Conservation (phyloP, 2,888 invertebrate genomes). For the Acanthopleura granulata region DNA sequence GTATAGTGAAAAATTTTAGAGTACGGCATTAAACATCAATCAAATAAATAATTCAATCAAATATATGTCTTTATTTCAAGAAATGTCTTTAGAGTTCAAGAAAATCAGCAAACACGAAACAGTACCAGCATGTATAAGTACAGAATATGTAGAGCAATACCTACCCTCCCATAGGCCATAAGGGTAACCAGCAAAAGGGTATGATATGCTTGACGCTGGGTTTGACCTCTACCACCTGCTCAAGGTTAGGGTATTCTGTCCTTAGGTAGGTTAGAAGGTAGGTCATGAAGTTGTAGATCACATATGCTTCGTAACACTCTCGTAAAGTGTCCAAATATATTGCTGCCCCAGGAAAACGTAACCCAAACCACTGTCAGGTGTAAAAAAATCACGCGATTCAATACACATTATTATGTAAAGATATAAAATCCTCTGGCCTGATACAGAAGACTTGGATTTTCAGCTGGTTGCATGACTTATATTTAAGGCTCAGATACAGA, state of each 20-base stretch:
- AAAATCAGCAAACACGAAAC: neutral
- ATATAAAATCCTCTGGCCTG: too few species aligned
- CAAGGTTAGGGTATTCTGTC: slow-evolving; percentile 83
- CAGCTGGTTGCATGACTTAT: too few species aligned
- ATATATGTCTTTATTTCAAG: too few species aligned
- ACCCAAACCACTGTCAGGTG: slow-evolving; percentile 82
- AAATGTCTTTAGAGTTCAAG: neutral
- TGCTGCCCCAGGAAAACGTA: slow-evolving; percentile 87
- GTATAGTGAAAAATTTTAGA: too few species aligned
- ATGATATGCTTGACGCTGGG: slow-evolving; percentile 91
- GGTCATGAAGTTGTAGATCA: slow-evolving; percentile 98
- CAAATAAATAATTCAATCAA: too few species aligned
- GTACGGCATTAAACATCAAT: too few species aligned
- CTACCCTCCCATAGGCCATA: slow-evolving; percentile 93
- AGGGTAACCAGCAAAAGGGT: slow-evolving; percentile 87
- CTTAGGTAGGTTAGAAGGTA: slow-evolving; percentile 92
- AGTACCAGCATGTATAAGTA: too few species aligned
- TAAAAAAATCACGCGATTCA: neutral
- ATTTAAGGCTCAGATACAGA: too few species aligned
- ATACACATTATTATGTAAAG: too few species aligned
- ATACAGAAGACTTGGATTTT: too few species aligned
- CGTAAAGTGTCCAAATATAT: slow-evolving; percentile 93
- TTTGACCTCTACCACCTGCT: slow-evolving; percentile 75
- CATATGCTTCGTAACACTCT: slow-evolving; percentile 98
- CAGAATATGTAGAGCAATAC: slow-evolving; percentile 21